Conservation (phyloP, 2,797 vertebrate species). For the Myoxocephalus aenaeus region DNA sequence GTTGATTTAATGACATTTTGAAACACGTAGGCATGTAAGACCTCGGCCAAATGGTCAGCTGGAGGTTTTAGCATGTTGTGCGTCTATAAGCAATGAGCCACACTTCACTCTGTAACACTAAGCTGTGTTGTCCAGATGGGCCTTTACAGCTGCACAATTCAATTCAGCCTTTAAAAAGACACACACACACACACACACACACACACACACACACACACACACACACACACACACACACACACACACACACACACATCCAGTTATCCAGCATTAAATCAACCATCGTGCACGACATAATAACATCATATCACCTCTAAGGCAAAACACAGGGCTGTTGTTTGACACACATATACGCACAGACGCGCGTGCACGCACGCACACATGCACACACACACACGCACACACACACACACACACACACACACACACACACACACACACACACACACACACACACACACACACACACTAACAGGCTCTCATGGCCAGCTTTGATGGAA, state of each 20-base stretch:
- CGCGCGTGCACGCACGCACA: background rate
- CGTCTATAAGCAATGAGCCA: slow-evolving; percentile 34
- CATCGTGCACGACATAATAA: slow-evolving; percentile 38
- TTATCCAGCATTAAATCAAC: slow-evolving; percentile 53
- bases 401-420: slow-evolving; percentile 39
- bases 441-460: background rate
- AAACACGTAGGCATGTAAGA: slow-evolving; percentile 31
- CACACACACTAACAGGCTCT: slow-evolving; percentile 25
- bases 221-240: slow-evolving; percentile 35
- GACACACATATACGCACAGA: slow-evolving; percentile 4
- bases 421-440: slow-evolving; percentile 28
- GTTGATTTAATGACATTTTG: slow-evolving; percentile 32
- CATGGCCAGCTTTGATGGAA: slow-evolving; percentile 47
- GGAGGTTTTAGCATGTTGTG: slow-evolving; percentile 30
- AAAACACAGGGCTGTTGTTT: slow-evolving; percentile 40
- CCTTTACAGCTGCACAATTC: slow-evolving; percentile 49
- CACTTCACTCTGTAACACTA: slow-evolving; percentile 41
- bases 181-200: slow-evolving; percentile 15
- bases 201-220: slow-evolving; percentile 36
- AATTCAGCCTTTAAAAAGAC: slow-evolving; percentile 47
- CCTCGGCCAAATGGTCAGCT: slow-evolving; percentile 34
- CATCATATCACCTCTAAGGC: slow-evolving; percentile 49
- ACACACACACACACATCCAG: slow-evolving; percentile 4
- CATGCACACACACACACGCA: slow-evolving; percentile 13
- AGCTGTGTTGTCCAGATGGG: slow-evolving; percentile 51